Evolutionary conservation across 2,797 vertebrate species (phyloP), one percentile per base, ranked within the genome.

Genomic region (Babyrousa celebensis): DNA sequence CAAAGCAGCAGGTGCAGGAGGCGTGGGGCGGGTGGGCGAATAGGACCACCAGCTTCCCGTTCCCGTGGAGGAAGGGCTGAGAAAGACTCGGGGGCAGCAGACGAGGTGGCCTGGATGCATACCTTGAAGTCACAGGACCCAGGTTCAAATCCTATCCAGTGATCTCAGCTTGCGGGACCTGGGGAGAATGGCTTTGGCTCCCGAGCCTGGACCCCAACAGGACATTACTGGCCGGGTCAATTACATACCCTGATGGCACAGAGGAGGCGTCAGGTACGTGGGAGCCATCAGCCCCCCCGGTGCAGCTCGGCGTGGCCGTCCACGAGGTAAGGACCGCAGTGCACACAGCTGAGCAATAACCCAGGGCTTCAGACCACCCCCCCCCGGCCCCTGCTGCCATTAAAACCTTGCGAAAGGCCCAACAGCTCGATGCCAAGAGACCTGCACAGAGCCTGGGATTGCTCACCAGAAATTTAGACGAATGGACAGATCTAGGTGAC

Each of bases 81-180:
- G 3, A 2, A 12, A 12, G 21, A 20, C 10, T 6, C 2, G 6
- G 40, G 36, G 72, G 9, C 16, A 54, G 60, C 43, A 12, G 29
- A 10, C 0, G 0, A n/a, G 48, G 32, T 0, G 3, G 56, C 40
- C 11, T 0, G 7, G 52, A 18, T 0, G 0, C 63, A 52, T 40
- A 18, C 56, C 27, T 11, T 9, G 0, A 27, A 29, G 15, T 25
- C 43, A 20, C n/a, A 12, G 1, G 8, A 67, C 10, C 54, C 0
- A 2, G 43, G 60, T 70, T 27, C 3, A 0, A 27, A 36, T 25
- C 52, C 74, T 3, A 20, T 68, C 75, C 36, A 5, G 14, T 14
- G 12, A 40, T 2, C 17, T 8, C 4, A 36, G 32, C 54, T 14
- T 0, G 2, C 1, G 0, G 62, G 78, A 36, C 25, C 27, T 5